These are phyloP conservation scores for Oeneis ivallda DNA, from an alignment of 2,888 invertebrate species.

Conservation along the genomic window DNA sequence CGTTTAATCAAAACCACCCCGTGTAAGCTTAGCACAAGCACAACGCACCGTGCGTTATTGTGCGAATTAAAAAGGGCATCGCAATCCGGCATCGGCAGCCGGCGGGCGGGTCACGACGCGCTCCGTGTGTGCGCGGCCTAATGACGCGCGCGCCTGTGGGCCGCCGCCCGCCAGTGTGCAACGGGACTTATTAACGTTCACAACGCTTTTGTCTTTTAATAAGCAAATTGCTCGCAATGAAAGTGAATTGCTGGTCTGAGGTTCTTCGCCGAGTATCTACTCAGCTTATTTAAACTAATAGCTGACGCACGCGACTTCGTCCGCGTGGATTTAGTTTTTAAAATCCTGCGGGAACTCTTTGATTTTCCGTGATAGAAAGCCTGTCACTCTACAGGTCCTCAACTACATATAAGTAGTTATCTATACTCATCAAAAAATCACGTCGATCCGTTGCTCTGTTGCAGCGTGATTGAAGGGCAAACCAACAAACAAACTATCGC, in stretches of 20 bases:
- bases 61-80: slow-evolving; percentile 66
- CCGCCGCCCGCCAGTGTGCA: slow-evolving; percentile 3
- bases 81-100: slow-evolving; percentile 52
- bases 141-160: slow-evolving; percentile 37
- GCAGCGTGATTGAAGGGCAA: too few relatives aligned
- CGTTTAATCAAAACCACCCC: slow-evolving; percentile 31
- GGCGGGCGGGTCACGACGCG: slow-evolving; percentile 58
- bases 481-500: too few relatives aligned
- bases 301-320: too few relatives aligned
- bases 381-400: too few relatives aligned
- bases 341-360: too few relatives aligned
- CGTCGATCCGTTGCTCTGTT: too few relatives aligned
- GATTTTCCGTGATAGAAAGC: too few relatives aligned
- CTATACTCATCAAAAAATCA: too few relatives aligned
- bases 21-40: slow-evolving; percentile 39
- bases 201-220: slow-evolving; percentile 36
- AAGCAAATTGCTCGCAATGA: slow-evolving; percentile 29
- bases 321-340: too few relatives aligned
- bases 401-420: too few relatives aligned
- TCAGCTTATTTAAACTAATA: background rate
- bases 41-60: slow-evolving; percentile 62
- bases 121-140: slow-evolving; percentile 44
- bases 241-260: slow-evolving; percentile 16
- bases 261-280: too few relatives aligned
- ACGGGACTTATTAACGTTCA: slow-evolving; percentile 34